Conservation (phyloP, 30 jellyfish, hydroid and myxozoan species). For the Hydra vulgaris region DNA sequence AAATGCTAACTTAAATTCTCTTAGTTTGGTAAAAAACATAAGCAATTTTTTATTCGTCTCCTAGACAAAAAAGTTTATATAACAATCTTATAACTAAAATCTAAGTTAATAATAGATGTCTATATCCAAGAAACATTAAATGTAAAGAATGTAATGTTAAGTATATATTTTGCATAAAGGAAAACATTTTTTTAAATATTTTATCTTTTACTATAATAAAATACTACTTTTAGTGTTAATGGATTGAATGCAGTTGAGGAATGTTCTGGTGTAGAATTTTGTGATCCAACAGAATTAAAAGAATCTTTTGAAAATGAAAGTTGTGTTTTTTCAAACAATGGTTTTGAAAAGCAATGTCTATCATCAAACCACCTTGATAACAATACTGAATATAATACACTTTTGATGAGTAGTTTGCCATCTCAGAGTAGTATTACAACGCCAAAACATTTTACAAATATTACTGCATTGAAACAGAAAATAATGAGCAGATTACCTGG, state of each 20-base stretch:
- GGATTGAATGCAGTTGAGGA: neutral
- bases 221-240: too few relatives aligned
- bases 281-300: neutral
- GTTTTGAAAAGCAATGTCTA: neutral
- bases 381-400: neutral
- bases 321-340: neutral
- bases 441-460: neutral
- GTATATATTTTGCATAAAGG: too few relatives aligned
- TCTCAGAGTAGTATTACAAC: neutral
- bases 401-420: neutral
- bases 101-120: too few relatives aligned
- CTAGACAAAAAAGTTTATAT: too few relatives aligned
- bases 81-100: too few relatives aligned
- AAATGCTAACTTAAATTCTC: too few relatives aligned
- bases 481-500: constrained; percentile 3
- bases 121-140: too few relatives aligned
- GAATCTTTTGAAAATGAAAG: neutral
- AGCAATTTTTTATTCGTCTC: too few relatives aligned
- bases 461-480: constrained; percentile 1
- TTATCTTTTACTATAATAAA: too few relatives aligned
- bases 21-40: too few relatives aligned
- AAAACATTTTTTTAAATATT: too few relatives aligned
- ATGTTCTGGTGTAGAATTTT: neutral
- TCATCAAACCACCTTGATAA: neutral
- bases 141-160: too few relatives aligned